Evolutionary conservation across 2,797 vertebrate species (phyloP).

Genomic region (Schizopygopsis malacanthus): DNA sequence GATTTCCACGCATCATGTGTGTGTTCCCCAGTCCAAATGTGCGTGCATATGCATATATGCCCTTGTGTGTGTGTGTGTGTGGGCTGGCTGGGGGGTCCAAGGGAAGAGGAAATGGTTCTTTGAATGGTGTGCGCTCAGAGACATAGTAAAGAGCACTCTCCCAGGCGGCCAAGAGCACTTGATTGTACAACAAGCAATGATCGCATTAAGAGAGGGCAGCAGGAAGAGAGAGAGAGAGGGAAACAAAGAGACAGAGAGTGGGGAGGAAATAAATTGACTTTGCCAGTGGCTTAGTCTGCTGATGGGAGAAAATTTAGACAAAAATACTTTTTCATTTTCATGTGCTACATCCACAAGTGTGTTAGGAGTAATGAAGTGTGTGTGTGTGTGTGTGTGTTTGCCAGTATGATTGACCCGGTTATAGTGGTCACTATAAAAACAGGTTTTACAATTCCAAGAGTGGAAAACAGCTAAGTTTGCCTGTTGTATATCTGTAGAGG

Average conservation of each 20-base stretch:
- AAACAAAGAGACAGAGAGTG: conserved; percentile 53
- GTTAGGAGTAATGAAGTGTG: conserved; percentile 20
- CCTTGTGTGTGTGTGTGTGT: conserved; percentile 10
- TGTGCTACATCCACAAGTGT: conserved; percentile 38
- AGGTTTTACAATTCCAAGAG: neutral
- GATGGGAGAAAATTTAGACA: conserved; percentile 58
- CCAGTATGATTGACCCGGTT: conserved; percentile 27
- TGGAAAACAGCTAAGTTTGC: neutral
- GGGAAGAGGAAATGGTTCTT: conserved; percentile 69
- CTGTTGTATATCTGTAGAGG: neutral
- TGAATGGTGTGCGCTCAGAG: conserved; percentile 78
- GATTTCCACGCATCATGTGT: neutral
- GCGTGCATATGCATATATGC: conserved; percentile 10
- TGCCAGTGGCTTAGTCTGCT: conserved; percentile 59
- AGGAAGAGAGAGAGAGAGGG: conserved; percentile 66
- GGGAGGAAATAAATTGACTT: conserved; percentile 75
- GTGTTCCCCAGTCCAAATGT: neutral
- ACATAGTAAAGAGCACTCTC: conserved; percentile 78
- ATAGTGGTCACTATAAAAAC: conserved; percentile 15
- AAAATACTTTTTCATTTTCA: conserved; percentile 60
- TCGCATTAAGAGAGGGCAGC: conserved; percentile 79
- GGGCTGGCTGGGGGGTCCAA: conserved; percentile 29
- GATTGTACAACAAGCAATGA: conserved; percentile 80
- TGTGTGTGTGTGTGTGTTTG: neutral
- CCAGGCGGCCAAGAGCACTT: conserved; percentile 78